A percentile compares a stretch with the other conserved stretches of the same genome.
These are phyloP conservation scores for Sebastes hopkinsi DNA, from an alignment of 2,797 vertebrate species.

Conservation along the genomic window DNA sequence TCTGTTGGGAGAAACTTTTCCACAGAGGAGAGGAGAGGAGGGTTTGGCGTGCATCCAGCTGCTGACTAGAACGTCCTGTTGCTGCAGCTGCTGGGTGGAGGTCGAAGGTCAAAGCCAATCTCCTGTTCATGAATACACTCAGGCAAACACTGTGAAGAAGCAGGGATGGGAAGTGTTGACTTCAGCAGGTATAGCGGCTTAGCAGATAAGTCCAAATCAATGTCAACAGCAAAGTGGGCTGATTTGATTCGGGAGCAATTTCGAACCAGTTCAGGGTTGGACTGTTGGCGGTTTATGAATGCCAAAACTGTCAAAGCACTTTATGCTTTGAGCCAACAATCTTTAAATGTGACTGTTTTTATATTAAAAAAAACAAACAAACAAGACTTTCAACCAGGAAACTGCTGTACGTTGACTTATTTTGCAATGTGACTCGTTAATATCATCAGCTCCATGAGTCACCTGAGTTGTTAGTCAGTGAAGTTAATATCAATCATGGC, in stretches of 20 bases:
- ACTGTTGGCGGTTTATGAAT: not conserved
- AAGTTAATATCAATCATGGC: too few species aligned
- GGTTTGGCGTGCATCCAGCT: constrained; percentile 45
- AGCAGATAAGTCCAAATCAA: constrained; percentile 51
- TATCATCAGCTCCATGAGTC: too few species aligned
- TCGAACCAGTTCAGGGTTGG: constrained; percentile 9
- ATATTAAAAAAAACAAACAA: too few species aligned
- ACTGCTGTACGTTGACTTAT: too few species aligned
- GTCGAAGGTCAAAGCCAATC: constrained; percentile 58
- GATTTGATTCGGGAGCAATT: constrained; percentile 10
- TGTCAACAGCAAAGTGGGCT: constrained; percentile 4
- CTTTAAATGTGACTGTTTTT: too few species aligned
- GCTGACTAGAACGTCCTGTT: constrained; percentile 53
- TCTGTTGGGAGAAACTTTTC: constrained; percentile 26
- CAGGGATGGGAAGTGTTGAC: constrained; percentile 42
- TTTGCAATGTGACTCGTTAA: too few species aligned
- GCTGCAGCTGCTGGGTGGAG: constrained; percentile 46
- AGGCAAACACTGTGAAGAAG: constrained; percentile 15
- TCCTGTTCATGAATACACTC: constrained; percentile 47
- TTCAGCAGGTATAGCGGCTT: constrained; percentile 54
- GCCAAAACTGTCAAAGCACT: not conserved
- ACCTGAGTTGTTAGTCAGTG: too few species aligned
- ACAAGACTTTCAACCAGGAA: too few species aligned
- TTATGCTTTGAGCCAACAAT: not conserved
- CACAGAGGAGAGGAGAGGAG: not conserved